Conservation (phyloP, 2,888 invertebrate genomes). For the Elegia similella region DNA sequence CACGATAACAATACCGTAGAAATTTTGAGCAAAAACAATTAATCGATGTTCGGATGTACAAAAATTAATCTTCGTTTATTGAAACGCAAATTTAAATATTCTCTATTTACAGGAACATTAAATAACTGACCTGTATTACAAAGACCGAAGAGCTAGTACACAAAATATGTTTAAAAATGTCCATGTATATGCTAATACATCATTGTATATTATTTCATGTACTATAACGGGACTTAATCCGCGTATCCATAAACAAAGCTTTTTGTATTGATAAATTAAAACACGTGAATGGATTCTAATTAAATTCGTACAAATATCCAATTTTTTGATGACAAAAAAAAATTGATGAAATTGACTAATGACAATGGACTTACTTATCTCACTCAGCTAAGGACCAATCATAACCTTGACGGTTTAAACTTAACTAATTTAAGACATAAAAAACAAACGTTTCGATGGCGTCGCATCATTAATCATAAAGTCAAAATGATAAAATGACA, state of each 20-base stretch:
- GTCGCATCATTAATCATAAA: neutral
- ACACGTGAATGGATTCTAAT: constrained; percentile 5
- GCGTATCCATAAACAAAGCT: constrained; percentile 3
- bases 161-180: too few relatives aligned
- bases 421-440: neutral
- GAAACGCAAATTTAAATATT: neutral
- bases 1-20: neutral
- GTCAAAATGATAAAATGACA: constrained; percentile 18
- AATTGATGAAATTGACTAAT: constrained; percentile 14
- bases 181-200: too few relatives aligned
- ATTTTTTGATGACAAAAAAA: neutral
- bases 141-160: too few relatives aligned
- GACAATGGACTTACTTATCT: constrained; percentile 25
- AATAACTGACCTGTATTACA: neutral
- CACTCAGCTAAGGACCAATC: constrained; percentile 27
- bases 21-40: constrained; percentile 5
- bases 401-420: constrained; percentile 18
- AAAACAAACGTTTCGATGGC: neutral
- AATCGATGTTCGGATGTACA: neutral
- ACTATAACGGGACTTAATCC: too few relatives aligned
- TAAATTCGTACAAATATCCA: constrained; percentile 2
- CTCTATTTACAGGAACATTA: neutral
- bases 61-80: neutral
- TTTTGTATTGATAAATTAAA: neutral
- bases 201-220: too few relatives aligned